Evolutionary conservation across 2,113 vertebrate genomes (phyloP), one percentile per base, ranked within the genome.

Genomic region (Calidris pygmaea): DNA sequence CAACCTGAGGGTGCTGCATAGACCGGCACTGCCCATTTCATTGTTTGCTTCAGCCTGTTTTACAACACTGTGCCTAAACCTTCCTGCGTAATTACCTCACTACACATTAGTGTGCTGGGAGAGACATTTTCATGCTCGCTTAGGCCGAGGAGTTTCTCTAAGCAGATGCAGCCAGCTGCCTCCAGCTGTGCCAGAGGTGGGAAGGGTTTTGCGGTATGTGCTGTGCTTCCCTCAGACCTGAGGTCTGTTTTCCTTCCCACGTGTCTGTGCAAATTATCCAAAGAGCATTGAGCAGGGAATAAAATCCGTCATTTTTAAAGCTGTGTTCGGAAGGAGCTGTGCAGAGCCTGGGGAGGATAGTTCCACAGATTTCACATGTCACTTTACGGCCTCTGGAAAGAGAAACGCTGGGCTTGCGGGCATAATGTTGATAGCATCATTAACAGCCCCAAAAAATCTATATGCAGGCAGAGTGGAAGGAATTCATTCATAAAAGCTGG

Each of bases 101-200:
- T 34, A 21, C 14, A 14, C 77, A 27, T 73, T 92, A 27, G 66
- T 34, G 76, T 73, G 81, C 87, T 26, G 85, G 95, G 73, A 84
- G 87, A 88, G 55, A 60, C 35, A 2, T 92, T 96, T 96, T 93
- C 87, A 67, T 81, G 93, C 93, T 95, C 4, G 4, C 83, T 97
- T 86, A 89, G 27, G 68, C n/a, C 3, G 8, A 87, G 84, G 83
- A 76, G 43, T 87, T 95, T 89, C 93, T 74, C 20, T 55, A 41
- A 87, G 93, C 90, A 91, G 90, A 88, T 71, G 78, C 92, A 92
- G 73, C 89, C 94, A 96, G 75, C 81, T 96, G 91, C 87, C 76
- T 96, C 72, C 83, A 88, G 29, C 85, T 67, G 62, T 84, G 94
- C 95, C 81, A 86, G 93, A 93, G 94, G 82, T 96, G 85, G 90